Conservation (phyloP, 1,140 invertebrate genomes). For the Meloidogyne chitwoodi region DNA sequence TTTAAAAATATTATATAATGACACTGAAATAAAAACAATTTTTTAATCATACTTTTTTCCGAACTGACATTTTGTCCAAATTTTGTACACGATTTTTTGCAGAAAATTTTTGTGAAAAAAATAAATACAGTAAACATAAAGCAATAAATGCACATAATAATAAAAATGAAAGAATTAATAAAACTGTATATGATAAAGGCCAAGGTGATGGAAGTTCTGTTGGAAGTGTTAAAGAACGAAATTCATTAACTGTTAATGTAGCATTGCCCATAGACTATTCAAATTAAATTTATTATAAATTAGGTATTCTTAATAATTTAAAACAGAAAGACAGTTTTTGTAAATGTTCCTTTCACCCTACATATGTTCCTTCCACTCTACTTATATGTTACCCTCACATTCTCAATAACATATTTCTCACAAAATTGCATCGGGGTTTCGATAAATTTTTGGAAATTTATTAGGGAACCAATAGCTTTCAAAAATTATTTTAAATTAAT, state of each 20-base stretch:
- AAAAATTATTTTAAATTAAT: no score
- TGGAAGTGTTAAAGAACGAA: constrained; percentile 47
- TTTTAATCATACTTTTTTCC: constrained; percentile 37
- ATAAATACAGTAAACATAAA: constrained; percentile 35
- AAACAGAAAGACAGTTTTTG: no score
- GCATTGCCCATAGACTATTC: constrained; percentile 59
- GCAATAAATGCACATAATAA: constrained; percentile 36
- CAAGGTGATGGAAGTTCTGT: constrained; percentile 48
- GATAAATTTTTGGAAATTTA: no score
- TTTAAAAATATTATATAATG: neutral
- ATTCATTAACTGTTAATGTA: constrained; percentile 58
- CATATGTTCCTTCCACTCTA: no score
- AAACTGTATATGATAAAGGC: constrained; percentile 40
- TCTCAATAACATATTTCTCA: no score
- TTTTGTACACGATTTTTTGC: constrained; percentile 40
- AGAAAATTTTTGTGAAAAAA: constrained; percentile 35
- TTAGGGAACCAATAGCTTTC: no score
- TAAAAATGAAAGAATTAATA: constrained; percentile 32
- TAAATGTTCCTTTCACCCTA: no score
- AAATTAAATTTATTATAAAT: neutral
- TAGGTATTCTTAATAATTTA: no score
- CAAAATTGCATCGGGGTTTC: no score
- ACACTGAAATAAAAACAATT: neutral
- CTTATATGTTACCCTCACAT: no score
- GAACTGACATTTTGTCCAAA: constrained; percentile 46